A percentile compares a stretch with the other conserved stretches of the same genome.
These are phyloP conservation scores for Diabrotica balteata DNA, from an alignment of 2,888 invertebrate genomes.

Conservation along the genomic window DNA sequence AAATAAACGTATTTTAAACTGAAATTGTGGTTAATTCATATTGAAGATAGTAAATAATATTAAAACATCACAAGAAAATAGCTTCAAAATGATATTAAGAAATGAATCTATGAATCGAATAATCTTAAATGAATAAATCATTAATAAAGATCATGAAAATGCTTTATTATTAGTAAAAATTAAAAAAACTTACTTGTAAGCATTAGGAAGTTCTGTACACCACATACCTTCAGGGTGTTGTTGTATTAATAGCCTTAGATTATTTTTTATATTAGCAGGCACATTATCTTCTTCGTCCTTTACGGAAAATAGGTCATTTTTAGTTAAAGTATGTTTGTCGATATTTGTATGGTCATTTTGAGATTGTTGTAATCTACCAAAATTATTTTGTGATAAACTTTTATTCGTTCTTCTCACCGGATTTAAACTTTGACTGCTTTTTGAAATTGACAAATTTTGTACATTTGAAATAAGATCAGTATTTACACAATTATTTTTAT, in stretches of 20 bases:
- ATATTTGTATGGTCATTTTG: too few species aligned
- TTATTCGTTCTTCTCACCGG: too few species aligned
- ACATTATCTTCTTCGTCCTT: constrained; percentile 37
- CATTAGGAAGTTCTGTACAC: constrained; percentile 58
- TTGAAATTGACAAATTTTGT: too few species aligned
- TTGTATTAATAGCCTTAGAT: constrained; percentile 53
- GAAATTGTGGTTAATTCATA: too few species aligned
- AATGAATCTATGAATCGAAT: too few species aligned
- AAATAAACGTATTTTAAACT: too few species aligned
- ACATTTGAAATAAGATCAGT: too few species aligned
- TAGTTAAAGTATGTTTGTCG: neutral
- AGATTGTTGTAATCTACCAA: too few species aligned
- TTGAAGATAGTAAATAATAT: too few species aligned
- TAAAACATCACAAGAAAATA: neutral
- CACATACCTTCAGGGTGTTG: constrained; percentile 61
- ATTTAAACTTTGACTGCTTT: too few species aligned
- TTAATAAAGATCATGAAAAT: neutral
- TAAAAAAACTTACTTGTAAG: constrained; percentile 56
- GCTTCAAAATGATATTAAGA: neutral
- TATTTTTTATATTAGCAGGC: constrained; percentile 47
- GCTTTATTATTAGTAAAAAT: neutral
- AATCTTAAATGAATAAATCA: neutral
- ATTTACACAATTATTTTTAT: too few species aligned
- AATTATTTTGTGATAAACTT: too few species aligned
- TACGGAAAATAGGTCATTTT: neutral